Evolutionary conservation across 2,113 vertebrate species (phyloP).

Genomic region (Oncorhynchus gorbuscha): DNA sequence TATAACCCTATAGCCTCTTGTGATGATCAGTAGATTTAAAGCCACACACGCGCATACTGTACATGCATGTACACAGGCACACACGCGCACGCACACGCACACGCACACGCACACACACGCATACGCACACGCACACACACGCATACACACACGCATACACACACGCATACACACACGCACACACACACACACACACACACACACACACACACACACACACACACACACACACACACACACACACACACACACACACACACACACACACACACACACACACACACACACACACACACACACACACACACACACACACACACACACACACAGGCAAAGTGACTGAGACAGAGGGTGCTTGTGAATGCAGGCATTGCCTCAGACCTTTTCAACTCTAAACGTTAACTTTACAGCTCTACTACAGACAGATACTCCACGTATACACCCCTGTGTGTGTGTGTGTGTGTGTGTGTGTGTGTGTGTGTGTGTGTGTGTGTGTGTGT

Average conservation of each 20-base stretch:
- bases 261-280: neutral
- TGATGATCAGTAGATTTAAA: neutral
- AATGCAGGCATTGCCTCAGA: conserved; percentile 38
- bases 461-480: neutral
- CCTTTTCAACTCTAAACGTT: conserved; percentile 40
- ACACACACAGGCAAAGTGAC: neutral
- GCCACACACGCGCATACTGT: neutral
- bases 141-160: neutral
- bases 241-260: neutral
- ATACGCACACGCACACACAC: too few species aligned
- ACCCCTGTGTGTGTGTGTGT: neutral
- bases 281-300: neutral
- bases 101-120: neutral
- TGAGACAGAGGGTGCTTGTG: conserved; percentile 20
- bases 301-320: neutral
- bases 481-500: neutral
- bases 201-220: too few species aligned
- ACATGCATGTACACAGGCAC: neutral
- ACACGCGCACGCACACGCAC: neutral
- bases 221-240: neutral
- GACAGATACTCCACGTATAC: neutral
- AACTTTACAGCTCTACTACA: too few species aligned
- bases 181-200: neutral
- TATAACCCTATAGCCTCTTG: too few species aligned
- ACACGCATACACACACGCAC: neutral